Evolutionary conservation across 2,797 vertebrate species (phyloP), one percentile per base, ranked within the genome.

Genomic region (Moxostoma hubbsi): DNA sequence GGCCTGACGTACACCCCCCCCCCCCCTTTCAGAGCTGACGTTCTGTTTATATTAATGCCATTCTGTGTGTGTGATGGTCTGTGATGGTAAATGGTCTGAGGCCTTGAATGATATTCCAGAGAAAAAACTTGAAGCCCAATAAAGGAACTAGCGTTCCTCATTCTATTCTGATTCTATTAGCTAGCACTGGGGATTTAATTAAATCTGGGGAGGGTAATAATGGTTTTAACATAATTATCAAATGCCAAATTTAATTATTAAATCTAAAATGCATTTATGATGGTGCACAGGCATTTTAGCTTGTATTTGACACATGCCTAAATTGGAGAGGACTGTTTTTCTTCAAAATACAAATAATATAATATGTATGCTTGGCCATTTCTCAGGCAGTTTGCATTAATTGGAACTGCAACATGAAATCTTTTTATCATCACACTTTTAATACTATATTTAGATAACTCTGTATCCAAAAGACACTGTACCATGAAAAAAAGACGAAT

Each of bases 31-130:
- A 72, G 72, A 59, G 77, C 72, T 66, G 58, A 53, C 47, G 55
- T 84, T 81, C 73, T 73, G 46, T 81, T 82, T 50, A 70, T 61
- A 79, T 84, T 74, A 76, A 84, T 79, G 66, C 59, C 59, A 75
- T 61, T 75, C 36, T 53, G 9, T 15, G 54, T 79, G 53, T 64
- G 54, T 77, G 63, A 59, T 64, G 45, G 45, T 46, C 43, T 58
- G n/a, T n/a, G n/a, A n/a, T 63, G 67, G 51, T 1, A 74, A 78
- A 77, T 64, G 61, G 47, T 57, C 16, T 51, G 61, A 71, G 54
- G 63, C 63, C 53, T 80, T 74, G 11, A 73, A 79, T 69, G 65
- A 68, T 63, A 47, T 24, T 71, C 64, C 45, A 46, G 54, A 46
- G 47, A 69, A 65, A 49, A 73, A 69, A 70, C 13, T 5, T 47